Conservation (phyloP, 2,888 invertebrate genomes). For the Agrypnus murinus region DNA sequence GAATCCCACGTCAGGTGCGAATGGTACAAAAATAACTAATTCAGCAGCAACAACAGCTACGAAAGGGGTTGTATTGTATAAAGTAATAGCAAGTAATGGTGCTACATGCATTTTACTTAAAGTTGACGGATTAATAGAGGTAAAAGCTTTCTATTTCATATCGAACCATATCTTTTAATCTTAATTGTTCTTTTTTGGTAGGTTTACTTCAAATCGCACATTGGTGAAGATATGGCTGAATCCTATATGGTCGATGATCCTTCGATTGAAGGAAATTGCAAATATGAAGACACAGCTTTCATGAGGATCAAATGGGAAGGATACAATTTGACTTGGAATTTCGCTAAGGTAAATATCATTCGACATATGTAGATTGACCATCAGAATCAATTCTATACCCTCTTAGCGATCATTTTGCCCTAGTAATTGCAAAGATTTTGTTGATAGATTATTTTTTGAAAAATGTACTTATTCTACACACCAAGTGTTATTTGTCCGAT, state of each 20-base stretch:
- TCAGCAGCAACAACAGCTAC: conserved; percentile 51
- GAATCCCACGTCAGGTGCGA: conserved; percentile 63
- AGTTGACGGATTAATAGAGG: conserved; percentile 82
- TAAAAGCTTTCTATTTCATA: conserved; percentile 45
- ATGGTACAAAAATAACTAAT: conserved; percentile 40
- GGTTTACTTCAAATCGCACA: conserved; percentile 67
- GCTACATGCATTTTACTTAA: conserved; percentile 86
- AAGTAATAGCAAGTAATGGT: conserved; percentile 80
- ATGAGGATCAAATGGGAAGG: conserved; percentile 84
- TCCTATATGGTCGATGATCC: conserved; percentile 85
- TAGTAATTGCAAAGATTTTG: too few species aligned
- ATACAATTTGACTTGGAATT: conserved; percentile 83
- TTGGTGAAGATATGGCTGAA: conserved; percentile 74
- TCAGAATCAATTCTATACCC: too few species aligned
- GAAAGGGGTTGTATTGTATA: conserved; percentile 72
- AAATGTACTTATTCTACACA: too few species aligned
- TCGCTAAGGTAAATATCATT: conserved; percentile 81
- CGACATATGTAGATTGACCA: too few species aligned
- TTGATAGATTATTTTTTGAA: too few species aligned
- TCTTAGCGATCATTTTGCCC: too few species aligned
- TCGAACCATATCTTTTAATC: not conserved
- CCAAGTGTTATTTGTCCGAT: too few species aligned
- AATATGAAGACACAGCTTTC: conserved; percentile 82
- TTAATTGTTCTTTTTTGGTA: conserved; percentile 49
- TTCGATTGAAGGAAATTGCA: conserved; percentile 83